Evolutionary conservation across 2,113 vertebrate genomes (phyloP).

Genomic region (human): DNA sequence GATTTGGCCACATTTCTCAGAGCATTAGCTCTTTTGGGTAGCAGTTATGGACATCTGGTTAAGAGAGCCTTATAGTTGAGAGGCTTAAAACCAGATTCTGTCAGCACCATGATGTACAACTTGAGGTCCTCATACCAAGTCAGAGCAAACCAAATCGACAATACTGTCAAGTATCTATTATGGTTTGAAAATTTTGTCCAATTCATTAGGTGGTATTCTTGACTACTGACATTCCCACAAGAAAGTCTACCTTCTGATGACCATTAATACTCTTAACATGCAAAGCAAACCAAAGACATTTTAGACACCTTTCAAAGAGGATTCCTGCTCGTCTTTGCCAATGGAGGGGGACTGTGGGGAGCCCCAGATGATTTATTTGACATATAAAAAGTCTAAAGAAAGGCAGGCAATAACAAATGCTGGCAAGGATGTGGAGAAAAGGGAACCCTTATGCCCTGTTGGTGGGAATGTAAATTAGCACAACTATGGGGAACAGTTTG

Average conservation of each 20-base stretch:
- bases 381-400: neutral
- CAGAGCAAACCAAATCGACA: neutral
- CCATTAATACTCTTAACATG: neutral
- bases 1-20: neutral
- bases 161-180: neutral
- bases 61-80: neutral
- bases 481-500: too few species aligned
- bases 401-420: too few species aligned
- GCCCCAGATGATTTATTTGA: neutral
- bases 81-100: neutral
- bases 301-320: neutral
- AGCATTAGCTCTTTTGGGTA: neutral
- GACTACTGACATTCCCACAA: neutral
- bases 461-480: too few species aligned
- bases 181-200: neutral
- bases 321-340: neutral
- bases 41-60: neutral
- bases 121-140: neutral
- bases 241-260: neutral
- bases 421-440: too few species aligned
- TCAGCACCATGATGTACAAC: neutral
- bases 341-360: neutral
- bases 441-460: too few species aligned
- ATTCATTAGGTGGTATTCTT: neutral
- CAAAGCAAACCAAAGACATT: neutral